Percentiles rank a stretch among this genome's conserved stretches.
phyloP scores from a whole-genome alignment of 1,140 invertebrate species.

The Elysia chlorotica region DNA sequence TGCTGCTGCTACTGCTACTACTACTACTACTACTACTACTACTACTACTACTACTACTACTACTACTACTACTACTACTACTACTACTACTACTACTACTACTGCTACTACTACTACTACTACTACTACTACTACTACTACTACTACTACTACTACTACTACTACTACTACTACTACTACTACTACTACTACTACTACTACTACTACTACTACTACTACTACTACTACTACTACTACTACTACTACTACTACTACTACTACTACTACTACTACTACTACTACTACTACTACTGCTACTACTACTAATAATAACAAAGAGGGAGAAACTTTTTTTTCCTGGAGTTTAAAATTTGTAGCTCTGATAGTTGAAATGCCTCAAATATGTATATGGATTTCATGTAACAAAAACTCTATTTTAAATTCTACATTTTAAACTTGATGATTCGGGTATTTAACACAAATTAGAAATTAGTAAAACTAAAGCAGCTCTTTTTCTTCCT shows the following conservation, averaged over 20 bases:
- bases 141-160: slow-evolving; percentile 21
- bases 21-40: slow-evolving; percentile 24
- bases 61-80: slow-evolving; percentile 19
- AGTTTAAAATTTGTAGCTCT: no score
- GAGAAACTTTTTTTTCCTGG: no score
- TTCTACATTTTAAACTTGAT: no score
- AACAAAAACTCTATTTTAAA: no score
- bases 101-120: slow-evolving; percentile 24
- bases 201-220: slow-evolving; percentile 26
- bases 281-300: no score
- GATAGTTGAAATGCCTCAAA: no score
- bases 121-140: slow-evolving; percentile 22
- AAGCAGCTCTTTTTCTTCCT: no score
- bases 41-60: slow-evolving; percentile 17
- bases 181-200: slow-evolving; percentile 23
- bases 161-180: slow-evolving; percentile 26
- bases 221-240: slow-evolving; percentile 19
- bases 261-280: slow-evolving; percentile 6
- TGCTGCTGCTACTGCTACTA: slow-evolving; percentile 13
- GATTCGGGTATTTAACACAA: no score
- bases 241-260: slow-evolving; percentile 15
- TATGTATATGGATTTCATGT: no score
- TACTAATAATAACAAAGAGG: no score
- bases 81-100: slow-evolving; percentile 24
- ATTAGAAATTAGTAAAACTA: no score